Conservation (phyloP, 2,888 invertebrate species). For the Chironomus tentans region DNA sequence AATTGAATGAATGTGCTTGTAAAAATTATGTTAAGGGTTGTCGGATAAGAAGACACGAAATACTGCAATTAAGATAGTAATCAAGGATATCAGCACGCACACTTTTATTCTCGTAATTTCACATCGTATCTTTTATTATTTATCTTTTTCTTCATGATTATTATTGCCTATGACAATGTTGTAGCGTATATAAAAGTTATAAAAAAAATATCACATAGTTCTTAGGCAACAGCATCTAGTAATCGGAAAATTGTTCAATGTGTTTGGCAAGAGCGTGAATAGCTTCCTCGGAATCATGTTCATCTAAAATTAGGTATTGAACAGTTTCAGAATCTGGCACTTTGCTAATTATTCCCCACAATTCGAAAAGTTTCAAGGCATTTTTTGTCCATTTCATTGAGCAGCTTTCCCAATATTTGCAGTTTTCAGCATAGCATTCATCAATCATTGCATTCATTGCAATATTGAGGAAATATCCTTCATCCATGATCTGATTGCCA, state of each 20-base stretch:
- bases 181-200: neutral
- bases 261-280: neutral
- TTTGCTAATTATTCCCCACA: neutral
- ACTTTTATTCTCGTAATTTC: neutral
- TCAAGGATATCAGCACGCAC: neutral
- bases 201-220: neutral
- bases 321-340: neutral
- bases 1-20: no score
- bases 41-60: neutral
- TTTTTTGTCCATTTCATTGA: neutral
- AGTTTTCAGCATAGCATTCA: neutral
- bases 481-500: neutral
- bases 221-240: neutral
- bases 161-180: neutral
- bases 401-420: slow-evolving; percentile 2
- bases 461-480: neutral
- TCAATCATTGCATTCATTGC: neutral
- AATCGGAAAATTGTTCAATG: neutral
- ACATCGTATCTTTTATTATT: neutral
- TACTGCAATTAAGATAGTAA: neutral
- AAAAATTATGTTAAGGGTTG: no score
- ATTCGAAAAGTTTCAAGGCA: neutral
- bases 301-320: neutral
- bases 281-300: neutral
- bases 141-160: neutral